Percentiles rank a stretch among this genome's conserved stretches.
These are phyloP conservation scores for Triplophysa dalaica DNA, from an alignment of 2,113 vertebrate genomes.

Conservation along the genomic window DNA sequence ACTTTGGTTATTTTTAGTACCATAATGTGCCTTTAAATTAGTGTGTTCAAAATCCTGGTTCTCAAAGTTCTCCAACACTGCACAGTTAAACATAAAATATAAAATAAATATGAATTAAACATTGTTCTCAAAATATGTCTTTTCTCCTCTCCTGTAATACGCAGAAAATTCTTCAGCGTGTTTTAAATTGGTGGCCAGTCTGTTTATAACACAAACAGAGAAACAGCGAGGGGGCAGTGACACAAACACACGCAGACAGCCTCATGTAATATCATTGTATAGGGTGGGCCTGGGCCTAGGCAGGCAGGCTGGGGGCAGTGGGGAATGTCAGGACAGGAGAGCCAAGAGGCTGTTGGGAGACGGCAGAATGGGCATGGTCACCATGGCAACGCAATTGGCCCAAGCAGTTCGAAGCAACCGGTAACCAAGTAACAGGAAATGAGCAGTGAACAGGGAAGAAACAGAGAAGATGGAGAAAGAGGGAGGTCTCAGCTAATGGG, in stretches of 20 bases:
- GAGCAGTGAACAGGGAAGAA: conserved; percentile 64
- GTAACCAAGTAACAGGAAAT: conserved; percentile 84
- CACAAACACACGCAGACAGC: conserved; percentile 65
- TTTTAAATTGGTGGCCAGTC: conserved; percentile 60
- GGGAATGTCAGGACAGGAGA: conserved; percentile 65
- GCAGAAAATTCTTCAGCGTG: conserved; percentile 56
- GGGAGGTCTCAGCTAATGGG: conserved; percentile 29
- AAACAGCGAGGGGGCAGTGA: conserved; percentile 47
- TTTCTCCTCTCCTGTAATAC: neutral
- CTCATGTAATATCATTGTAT: conserved; percentile 59
- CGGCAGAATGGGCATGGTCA: conserved; percentile 74
- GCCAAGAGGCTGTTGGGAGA: conserved; percentile 73
- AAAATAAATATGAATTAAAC: too few relatives aligned
- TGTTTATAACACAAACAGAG: conserved; percentile 19
- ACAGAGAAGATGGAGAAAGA: conserved; percentile 36
- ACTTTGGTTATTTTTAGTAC: too few relatives aligned
- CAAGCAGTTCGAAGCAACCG: conserved; percentile 75
- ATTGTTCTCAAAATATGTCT: neutral
- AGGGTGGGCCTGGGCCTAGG: conserved; percentile 59
- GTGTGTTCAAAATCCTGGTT: neutral
- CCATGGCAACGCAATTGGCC: conserved; percentile 79
- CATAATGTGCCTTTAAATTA: too few relatives aligned
- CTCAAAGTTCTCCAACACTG: neutral
- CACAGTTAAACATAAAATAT: neutral
- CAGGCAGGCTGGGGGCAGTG: conserved; percentile 22